Evolutionary conservation across 2,888 invertebrate species (phyloP), one percentile per base, ranked within the genome.

Genomic region (Lycia hirtaria): DNA sequence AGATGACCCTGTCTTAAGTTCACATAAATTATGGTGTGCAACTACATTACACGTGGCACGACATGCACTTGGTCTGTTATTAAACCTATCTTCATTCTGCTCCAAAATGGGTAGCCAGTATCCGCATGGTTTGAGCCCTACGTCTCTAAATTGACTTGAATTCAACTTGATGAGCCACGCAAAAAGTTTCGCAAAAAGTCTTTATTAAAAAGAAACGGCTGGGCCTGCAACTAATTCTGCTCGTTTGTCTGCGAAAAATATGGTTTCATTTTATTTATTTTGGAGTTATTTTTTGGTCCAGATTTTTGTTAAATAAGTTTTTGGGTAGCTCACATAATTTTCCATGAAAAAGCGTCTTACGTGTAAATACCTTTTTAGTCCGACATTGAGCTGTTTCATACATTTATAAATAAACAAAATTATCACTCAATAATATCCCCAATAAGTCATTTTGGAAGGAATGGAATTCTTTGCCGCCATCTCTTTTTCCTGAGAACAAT

Each of bases 141-240:
- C 48, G 9, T n/a, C n/a, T n/a, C n/a, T n/a, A 56, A 56, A 51
- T 57, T 37, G 35, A 52, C 52, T 47, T 44, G 52, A 58, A 52
- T 48, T 43, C 37, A 26, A 26, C 48, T 38, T 52, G 57, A 58
- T 48, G 52, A 58, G 52, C 35, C 47, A 24, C 5, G 28, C 30
- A 37, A 43, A 52, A 52, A 28, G 9, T 56, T 52, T 35, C 2
- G 47, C 24, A 32, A 37, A 58, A 44, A 47, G 43, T 44, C 37
- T 58, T 52, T 53, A 53, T 58, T 57, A 47, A 57, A 56, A 48
- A 53, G 52, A 41, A 41, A 41, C 41, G 26, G 24, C 41, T 12
- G 15, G 41, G 26, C n/a, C 41, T 41, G 41, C 41, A 41, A 41
- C 41, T 41, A 41, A 41, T 41, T 41, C 17, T 44, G 20, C n/a